Evolutionary conservation across 2,797 vertebrate species (phyloP).

Genomic region (Okamejei kenojei): DNA sequence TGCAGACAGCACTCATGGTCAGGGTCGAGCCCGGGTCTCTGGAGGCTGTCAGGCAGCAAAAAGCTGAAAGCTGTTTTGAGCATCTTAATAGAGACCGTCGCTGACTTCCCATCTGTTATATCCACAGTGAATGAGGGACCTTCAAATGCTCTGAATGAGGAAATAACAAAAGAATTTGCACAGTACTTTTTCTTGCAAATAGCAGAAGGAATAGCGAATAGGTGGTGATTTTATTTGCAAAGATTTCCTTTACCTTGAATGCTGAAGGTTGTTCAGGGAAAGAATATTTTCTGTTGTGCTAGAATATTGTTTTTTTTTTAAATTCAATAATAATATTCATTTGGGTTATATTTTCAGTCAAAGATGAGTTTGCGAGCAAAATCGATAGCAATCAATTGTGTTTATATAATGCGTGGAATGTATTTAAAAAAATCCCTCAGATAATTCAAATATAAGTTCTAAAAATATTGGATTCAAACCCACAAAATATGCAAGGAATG

Average conservation of each 20-base stretch:
- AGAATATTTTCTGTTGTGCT: not conserved
- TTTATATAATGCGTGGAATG: not conserved
- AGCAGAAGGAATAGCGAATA: not conserved
- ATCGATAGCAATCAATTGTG: not conserved
- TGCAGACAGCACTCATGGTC: too few species aligned
- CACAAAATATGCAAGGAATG: not conserved
- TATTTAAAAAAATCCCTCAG: too few species aligned
- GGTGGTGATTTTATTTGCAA: not conserved
- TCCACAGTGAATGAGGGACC: not conserved
- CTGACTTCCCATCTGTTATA: not conserved
- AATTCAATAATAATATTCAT: not conserved
- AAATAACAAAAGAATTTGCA: not conserved
- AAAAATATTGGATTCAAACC: too few species aligned
- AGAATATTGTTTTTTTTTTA: not conserved
- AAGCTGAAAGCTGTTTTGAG: too few species aligned
- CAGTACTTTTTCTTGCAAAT: not conserved
- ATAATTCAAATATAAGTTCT: too few species aligned
- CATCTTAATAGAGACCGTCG: too few species aligned
- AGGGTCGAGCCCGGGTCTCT: too few species aligned
- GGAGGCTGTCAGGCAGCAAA: not conserved
- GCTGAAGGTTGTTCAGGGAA: not conserved
- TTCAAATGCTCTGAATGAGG: not conserved
- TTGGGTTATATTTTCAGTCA: not conserved
- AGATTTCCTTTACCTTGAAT: conserved; percentile 2
- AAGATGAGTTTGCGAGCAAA: not conserved